Base-by-base conservation (phyloP, 2,113 vertebrate species). In the Laticauda colubrina region DNA sequence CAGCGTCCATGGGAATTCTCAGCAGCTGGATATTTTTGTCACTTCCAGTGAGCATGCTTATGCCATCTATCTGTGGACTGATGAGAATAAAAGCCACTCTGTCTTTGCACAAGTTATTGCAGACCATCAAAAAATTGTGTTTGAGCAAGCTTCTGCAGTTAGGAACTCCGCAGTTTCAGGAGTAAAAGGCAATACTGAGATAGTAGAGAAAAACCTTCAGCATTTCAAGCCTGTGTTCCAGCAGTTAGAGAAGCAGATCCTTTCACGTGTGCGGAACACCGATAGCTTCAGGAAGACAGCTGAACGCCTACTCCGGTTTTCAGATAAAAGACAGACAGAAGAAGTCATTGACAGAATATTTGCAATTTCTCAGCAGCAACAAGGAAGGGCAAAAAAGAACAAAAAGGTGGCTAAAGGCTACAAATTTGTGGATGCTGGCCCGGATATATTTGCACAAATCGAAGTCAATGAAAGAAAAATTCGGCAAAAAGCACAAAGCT, bases 381-480 rank as follows among this genome's bases (percentile, higher is more conserved):
- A 97, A 53, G 94, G 95, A 94, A 99, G 97, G 87, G 96, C 97
- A 2, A 98, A 98, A 97, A 98, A 96, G 87, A 97, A 93, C 81
- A 98, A 96, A 93, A 99, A 97, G 92, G 90, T 95, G 43, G 97
- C 97, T 94, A 97, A 98, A 61, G 97, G 95, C 88, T 98, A 98
- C 90, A 98, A 98, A 93, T 98, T 99, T 53, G 96, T 99, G 0
- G 99, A 99, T 96, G 98, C 95, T 0, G 96, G 98, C 89, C 98
- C 98, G 15, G 99, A 99, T 94, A 98, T 99, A 96, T 99, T 99
- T 98, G 98, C 98, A 97, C 98, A 99, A 96, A 98, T 99, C 64
- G 99, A 99, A 96, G 97, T 98, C 61, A 99, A 97, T 45, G 99
- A 99, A 94, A 99, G 98, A 95, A 99, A 98, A 96, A 97, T 98